Percentiles rank a stretch among this genome's conserved stretches.
These are phyloP conservation scores for Rotaria macrura DNA, from an alignment of 2,888 invertebrate species.

Conservation along the genomic window DNA sequence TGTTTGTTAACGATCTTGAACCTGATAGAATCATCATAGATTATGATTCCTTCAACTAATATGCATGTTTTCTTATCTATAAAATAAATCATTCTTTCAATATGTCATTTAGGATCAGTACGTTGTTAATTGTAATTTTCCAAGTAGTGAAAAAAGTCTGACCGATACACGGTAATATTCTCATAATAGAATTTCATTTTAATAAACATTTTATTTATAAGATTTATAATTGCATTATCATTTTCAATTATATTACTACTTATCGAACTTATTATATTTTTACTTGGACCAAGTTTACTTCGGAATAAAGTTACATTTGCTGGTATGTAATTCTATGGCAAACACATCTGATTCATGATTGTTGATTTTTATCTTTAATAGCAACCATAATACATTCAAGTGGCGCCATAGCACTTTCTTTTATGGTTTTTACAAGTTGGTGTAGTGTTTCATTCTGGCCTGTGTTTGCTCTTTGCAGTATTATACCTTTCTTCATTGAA, in stretches of 20 bases:
- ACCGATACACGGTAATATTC: not conserved
- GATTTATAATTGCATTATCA: not conserved
- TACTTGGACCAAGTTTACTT: not conserved
- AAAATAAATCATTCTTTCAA: too few species aligned
- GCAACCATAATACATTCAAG: not conserved
- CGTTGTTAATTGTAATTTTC: not conserved
- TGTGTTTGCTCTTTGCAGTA: not conserved
- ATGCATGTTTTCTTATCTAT: too few species aligned
- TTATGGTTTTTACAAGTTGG: not conserved
- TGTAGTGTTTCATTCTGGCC: conserved; percentile 1
- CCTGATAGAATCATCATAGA: too few species aligned
- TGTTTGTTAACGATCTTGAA: too few species aligned
- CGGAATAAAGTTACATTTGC: not conserved
- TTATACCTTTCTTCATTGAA: not conserved
- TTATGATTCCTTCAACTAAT: too few species aligned
- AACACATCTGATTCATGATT: too few species aligned
- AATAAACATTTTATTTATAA: not conserved
- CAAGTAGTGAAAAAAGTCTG: not conserved
- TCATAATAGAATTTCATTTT: not conserved
- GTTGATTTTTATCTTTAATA: not conserved
- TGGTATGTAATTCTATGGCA: not conserved
- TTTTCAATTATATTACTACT: not conserved
- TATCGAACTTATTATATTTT: not conserved
- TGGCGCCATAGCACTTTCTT: not conserved
- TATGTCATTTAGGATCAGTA: not conserved